phyloP scores from a whole-genome alignment of 2,113 vertebrate genomes.

The Hoplias malabaricus region DNA sequence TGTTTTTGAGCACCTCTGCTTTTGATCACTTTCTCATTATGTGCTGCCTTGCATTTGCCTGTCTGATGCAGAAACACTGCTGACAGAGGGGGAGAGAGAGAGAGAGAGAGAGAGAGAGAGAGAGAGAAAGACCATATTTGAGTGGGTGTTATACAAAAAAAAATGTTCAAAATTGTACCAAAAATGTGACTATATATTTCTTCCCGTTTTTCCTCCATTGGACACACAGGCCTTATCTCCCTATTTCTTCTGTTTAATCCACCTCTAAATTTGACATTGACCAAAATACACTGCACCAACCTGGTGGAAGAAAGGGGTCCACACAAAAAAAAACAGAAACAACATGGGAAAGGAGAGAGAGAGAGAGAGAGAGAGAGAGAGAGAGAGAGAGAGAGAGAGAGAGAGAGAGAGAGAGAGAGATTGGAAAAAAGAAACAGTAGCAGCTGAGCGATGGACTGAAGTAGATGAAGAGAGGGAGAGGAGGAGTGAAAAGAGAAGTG shows the following conservation, averaged over 20 bases:
- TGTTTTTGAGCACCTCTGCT: neutral
- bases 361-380: neutral
- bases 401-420: conserved; percentile 6
- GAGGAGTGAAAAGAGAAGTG: conserved; percentile 62
- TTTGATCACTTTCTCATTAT: conserved; percentile 14
- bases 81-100: conserved; percentile 34
- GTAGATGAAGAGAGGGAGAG: conserved; percentile 33
- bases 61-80: conserved; percentile 35
- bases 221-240: neutral
- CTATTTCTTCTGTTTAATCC: neutral
- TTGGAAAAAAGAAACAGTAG: conserved; percentile 47
- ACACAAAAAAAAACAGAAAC: neutral
- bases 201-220: neutral
- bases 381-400: neutral
- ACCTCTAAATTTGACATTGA: conserved; percentile 6
- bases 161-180: neutral
- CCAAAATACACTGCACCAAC: neutral
- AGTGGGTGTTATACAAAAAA: conserved; percentile 27
- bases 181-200: neutral
- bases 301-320: conserved; percentile 2
- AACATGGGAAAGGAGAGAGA: neutral
- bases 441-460: conserved; percentile 31
- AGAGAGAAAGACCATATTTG: conserved; percentile 37
- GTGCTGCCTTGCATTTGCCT: neutral
- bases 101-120: conserved; percentile 42